Base-by-base conservation (phyloP, 2,797 vertebrate species). In the Sebastes cheni region DNA sequence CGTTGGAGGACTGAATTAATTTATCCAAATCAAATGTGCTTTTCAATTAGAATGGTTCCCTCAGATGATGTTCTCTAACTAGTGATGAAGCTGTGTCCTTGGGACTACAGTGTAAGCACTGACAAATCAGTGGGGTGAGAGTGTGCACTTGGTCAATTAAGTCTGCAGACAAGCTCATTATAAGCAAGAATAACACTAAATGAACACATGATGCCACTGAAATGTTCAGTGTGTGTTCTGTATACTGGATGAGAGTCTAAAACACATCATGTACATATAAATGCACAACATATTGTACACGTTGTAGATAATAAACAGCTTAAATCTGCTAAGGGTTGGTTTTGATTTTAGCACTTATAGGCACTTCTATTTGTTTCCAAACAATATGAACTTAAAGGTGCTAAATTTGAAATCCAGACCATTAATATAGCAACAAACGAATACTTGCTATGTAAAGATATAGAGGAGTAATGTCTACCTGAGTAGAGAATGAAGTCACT, bases 101-200 rank as follows among this genome's bases (percentile, higher is more conserved):
- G 46, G 79, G 76, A 83, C 22, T 79, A 72, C 13, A 23, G 27
- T 16, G 88, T 81, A 73, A 84, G 72, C 60, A 59, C 42, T 32
- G 77, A 86, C 67, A 84, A 79, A 80, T 86, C 78, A 87, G 50
- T 23, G 16, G 65, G 77, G 59, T 62, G 61, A 86, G 82, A 81
- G 66, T 76, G 54, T 82, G 77, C 67, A 68, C 73, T 84, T 86
- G 80, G 75, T 77, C 70, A 77, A 91, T 88, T 83, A 83, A 79
- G 50, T 77, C 77, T 76, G 61, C 64, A 81, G 84, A 83, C 27
- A 5, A 66, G 70, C 67, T 86, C 85, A 86, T 89, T 80, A 86
- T 29, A 50, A 46, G 39, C 46, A 46, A 67, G 66, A 84, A 71
- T 62, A 76, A 72, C 14, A 58, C 32, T 61, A 59, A 86, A 67